Base-by-base conservation (phyloP, 1,140 invertebrate genomes). In the Melipona quadrifasciata region DNA sequence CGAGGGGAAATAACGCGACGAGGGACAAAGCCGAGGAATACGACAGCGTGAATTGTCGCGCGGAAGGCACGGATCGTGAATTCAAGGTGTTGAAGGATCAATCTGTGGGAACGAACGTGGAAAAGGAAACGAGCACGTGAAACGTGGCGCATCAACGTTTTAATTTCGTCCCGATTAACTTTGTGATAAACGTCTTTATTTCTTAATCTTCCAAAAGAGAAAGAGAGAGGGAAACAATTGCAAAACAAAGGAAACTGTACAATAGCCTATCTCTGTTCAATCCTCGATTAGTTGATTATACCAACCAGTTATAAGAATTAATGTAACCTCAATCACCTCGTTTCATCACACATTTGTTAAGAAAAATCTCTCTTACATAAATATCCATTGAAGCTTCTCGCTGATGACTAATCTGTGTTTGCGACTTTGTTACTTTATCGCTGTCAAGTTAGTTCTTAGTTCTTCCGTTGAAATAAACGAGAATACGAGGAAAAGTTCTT, bases 111-210 rank as follows among this genome's bases (percentile, higher is more conserved):
- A 85, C 78, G 0, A 64, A 19, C 27, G 68, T 39, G 21, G 72
- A 75, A 2, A 61, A 76, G 61, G 79, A 31, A 31, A 85, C 77
- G 21, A 85, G 61, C n/a, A 85, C 64, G 24, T 80, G 5, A 80
- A 61, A 47, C 39, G 8, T 4, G 11, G 8, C 11, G 0, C 31
- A 1, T 4, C 14, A 10, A 65, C 34, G 19, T 76, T 58, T 76
- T 76, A 21, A 76, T 76, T 58, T 39, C 55, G 57, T 61, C 57
- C 74, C n/a, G n/a, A n/a, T n/a, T n/a, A n/a, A n/a, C n/a, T n/a
- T n/a, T n/a, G n/a, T 39, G 31, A 24, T 27, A 75, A 17, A 14
- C 55, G 55, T 75, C 73, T 53, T 57, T 17, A 21, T 58, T 31
- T 24, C 31, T 10, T 27, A 21, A 5, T 19, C 51, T 55, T 4